A percentile compares a stretch with the other conserved stretches of the same genome.
Conservation (phyloP, 2,113 vertebrate genomes). For the Nibea coibor region DNA sequence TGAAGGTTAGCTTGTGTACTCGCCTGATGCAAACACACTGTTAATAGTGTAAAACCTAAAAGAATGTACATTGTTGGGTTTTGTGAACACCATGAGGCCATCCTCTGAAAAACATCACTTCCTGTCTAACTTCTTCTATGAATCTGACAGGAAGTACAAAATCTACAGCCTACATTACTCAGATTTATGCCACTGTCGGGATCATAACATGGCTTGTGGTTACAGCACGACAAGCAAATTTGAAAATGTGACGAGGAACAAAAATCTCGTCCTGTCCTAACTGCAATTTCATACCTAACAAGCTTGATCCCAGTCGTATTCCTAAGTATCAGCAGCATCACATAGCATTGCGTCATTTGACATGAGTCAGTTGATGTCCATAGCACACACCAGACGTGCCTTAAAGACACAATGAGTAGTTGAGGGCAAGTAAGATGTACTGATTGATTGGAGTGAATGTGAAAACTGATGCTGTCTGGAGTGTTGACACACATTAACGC, state of each 20-base stretch:
- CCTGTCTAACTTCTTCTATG: no score
- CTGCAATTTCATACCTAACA: not conserved
- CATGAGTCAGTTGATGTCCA: not conserved
- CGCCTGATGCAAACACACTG: no score
- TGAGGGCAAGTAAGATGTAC: not conserved
- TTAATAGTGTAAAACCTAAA: no score
- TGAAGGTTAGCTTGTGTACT: no score
- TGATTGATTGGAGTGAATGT: not conserved
- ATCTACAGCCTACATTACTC: no score
- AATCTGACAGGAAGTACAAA: no score
- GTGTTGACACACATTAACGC: not conserved
- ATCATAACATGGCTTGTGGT: not conserved
- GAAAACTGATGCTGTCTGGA: not conserved
- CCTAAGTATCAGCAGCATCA: not conserved
- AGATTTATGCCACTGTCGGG: no score
- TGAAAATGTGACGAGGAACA: not conserved
- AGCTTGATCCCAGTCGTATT: not conserved
- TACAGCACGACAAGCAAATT: not conserved
- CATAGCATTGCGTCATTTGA: not conserved
- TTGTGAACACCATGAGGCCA: no score
- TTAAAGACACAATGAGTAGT: not conserved
- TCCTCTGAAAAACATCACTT: no score
- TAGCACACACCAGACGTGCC: not conserved
- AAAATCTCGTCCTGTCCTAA: not conserved
- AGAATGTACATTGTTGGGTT: no score